A percentile compares a stretch with the other conserved stretches of the same genome.
These are phyloP conservation scores for Falco concolor DNA, from an alignment of 2,797 vertebrate genomes.

Conservation along the genomic window DNA sequence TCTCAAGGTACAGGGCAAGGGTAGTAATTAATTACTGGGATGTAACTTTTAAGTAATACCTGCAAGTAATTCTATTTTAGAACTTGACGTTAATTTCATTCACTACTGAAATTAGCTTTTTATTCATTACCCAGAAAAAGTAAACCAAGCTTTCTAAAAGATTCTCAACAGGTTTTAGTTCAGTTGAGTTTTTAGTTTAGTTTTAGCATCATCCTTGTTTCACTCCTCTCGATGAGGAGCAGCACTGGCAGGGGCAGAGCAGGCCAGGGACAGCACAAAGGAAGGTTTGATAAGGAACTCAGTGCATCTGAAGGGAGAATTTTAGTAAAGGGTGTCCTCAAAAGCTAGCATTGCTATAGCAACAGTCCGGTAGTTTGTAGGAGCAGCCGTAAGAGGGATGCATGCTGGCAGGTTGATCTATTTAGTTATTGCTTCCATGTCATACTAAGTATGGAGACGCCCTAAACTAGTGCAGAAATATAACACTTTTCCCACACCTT, in stretches of 20 bases:
- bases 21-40: not conserved
- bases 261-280: not conserved
- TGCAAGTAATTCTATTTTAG: not conserved
- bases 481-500: not conserved
- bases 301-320: not conserved
- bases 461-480: not conserved
- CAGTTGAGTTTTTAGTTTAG: not conserved
- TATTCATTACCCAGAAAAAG: not conserved
- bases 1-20: not conserved
- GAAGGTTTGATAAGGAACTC: not conserved
- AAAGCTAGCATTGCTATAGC: not conserved
- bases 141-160: not conserved
- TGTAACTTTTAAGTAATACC: not conserved
- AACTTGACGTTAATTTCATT: not conserved
- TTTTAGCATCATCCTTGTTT: fast-evolving
- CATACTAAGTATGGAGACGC: not conserved
- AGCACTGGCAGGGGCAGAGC: not conserved
- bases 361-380: not conserved
- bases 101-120: not conserved
- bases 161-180: not conserved
- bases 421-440: not conserved
- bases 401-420: not conserved
- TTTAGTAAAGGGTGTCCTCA: not conserved
- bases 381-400: not conserved
- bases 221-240: not conserved